phyloP scores from a whole-genome alignment of 2,888 invertebrate species.

The Neoitamus cyanurus region DNA sequence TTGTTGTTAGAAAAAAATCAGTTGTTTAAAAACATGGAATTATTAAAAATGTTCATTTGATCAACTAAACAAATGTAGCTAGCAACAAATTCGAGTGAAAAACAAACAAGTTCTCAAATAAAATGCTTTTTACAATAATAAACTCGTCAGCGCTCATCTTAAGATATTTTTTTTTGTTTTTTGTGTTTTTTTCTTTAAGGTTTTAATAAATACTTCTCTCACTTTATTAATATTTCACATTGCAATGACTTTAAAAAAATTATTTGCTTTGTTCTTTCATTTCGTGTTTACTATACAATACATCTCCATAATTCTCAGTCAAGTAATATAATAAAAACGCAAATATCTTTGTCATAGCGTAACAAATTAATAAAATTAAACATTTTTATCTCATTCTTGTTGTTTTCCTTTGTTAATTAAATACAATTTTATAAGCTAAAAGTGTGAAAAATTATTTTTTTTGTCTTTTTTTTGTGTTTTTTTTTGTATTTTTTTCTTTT shows the following conservation, averaged over 20 bases:
- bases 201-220: constrained; percentile 17
- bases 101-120: constrained; percentile 9
- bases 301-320: constrained; percentile 33
- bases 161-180: constrained; percentile 8
- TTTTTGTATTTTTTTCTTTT: constrained; percentile 16
- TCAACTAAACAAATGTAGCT: constrained; percentile 43
- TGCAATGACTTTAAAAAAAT: constrained; percentile 41
- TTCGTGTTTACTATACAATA: constrained; percentile 10
- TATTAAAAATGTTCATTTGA: constrained; percentile 37
- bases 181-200: background rate
- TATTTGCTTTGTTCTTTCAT: constrained; percentile 17
- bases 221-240: constrained; percentile 31
- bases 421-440: constrained; percentile 46
- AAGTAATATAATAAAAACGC: constrained; percentile 35
- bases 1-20: constrained; percentile 38
- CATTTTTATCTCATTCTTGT: constrained; percentile 2
- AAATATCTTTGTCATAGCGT: constrained; percentile 26
- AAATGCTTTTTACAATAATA: constrained; percentile 22
- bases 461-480: constrained; percentile 9
- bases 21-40: constrained; percentile 36
- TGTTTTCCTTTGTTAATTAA: constrained; percentile 36
- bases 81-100: constrained; percentile 46
- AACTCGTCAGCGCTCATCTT: constrained; percentile 11
- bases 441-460: constrained; percentile 43
- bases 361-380: constrained; percentile 39